These are phyloP conservation scores for Paraplagusia blochii DNA, from an alignment of 2,113 vertebrate species.

Conservation along the genomic window DNA sequence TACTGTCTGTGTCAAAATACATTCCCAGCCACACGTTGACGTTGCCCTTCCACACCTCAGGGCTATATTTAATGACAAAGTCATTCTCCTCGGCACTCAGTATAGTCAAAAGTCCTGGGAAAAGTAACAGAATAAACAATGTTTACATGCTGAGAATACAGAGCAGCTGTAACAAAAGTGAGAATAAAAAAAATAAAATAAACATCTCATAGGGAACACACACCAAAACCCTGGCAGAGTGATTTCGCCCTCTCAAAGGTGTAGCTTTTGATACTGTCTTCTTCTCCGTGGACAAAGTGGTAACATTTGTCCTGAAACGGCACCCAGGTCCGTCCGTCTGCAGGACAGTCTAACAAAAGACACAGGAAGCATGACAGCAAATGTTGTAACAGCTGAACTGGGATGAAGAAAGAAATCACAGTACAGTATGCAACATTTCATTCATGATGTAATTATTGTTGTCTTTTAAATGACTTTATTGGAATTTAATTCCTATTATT, in stretches of 20 bases:
- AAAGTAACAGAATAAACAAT: conserved; percentile 2
- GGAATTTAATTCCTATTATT: too few species aligned
- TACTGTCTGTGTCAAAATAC: conserved; percentile 72
- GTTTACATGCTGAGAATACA: background rate
- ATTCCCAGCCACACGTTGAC: conserved; percentile 75
- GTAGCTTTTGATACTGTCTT: conserved; percentile 71
- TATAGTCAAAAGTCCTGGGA: conserved; percentile 71
- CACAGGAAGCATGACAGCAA: background rate
- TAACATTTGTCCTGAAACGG: conserved; percentile 67
- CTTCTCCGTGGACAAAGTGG: conserved; percentile 75
- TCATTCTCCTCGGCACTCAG: conserved; percentile 66
- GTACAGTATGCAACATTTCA: too few species aligned
- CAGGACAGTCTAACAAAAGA: conserved; percentile 70
- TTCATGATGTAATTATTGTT: too few species aligned
- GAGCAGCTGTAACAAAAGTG: background rate
- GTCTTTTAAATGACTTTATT: too few species aligned
- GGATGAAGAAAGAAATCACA: too few species aligned
- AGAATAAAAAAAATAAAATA: background rate
- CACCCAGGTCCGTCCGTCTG: conserved; percentile 77
- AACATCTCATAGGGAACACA: background rate
- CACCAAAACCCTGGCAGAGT: conserved; percentile 66
- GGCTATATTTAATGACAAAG: conserved; percentile 68
- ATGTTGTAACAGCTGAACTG: background rate
- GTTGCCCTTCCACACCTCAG: conserved; percentile 69
- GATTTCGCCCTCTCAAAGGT: conserved; percentile 56